Evolutionary conservation across 1,140 invertebrate species (phyloP).

Genomic region (Pachypeltis micranthus): DNA sequence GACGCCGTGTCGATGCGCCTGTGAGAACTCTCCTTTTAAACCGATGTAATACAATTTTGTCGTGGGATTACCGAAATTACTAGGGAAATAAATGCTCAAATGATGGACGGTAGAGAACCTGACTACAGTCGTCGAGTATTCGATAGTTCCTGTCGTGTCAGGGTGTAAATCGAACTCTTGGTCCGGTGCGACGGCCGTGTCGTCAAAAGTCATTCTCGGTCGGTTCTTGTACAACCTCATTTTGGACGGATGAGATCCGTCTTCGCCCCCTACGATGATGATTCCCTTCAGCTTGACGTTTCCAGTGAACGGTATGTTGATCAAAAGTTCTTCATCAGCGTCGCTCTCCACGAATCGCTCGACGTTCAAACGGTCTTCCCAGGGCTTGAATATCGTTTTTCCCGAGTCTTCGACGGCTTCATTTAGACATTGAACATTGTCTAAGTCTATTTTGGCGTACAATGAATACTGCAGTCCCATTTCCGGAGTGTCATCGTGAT

Average conservation of each 20-base stretch:
- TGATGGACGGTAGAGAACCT: conserved; percentile 82
- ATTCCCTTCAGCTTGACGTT: conserved; percentile 91
- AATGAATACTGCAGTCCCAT: conserved; percentile 76
- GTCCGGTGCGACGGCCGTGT: conserved; percentile 55
- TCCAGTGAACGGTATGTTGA: conserved; percentile 93
- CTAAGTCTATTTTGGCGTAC: conserved; percentile 76
- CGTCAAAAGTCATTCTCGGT: conserved; percentile 89
- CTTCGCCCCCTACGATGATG: conserved; percentile 76
- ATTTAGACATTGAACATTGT: conserved; percentile 84
- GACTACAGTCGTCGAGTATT: conserved; percentile 79
- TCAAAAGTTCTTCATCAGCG: conserved; percentile 83
- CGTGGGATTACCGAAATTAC: conserved; percentile 70
- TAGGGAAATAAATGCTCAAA: conserved; percentile 77
- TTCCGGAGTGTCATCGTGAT: conserved; percentile 54
- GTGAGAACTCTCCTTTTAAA: conserved; percentile 81
- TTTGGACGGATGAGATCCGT: conserved; percentile 65
- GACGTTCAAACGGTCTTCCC: conserved; percentile 70
- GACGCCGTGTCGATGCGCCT: conserved; percentile 71
- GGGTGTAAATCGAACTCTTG: conserved; percentile 82
- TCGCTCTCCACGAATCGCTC: conserved; percentile 88
- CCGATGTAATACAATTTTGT: conserved; percentile 90
- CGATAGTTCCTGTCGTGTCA: conserved; percentile 64
- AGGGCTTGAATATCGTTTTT: conserved; percentile 80
- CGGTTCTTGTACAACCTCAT: conserved; percentile 89
- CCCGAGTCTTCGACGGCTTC: conserved; percentile 74